Evolutionary conservation across 2,888 invertebrate species (phyloP), one percentile per base, ranked within the genome.

Genomic region (Iselma pallidipennis): DNA sequence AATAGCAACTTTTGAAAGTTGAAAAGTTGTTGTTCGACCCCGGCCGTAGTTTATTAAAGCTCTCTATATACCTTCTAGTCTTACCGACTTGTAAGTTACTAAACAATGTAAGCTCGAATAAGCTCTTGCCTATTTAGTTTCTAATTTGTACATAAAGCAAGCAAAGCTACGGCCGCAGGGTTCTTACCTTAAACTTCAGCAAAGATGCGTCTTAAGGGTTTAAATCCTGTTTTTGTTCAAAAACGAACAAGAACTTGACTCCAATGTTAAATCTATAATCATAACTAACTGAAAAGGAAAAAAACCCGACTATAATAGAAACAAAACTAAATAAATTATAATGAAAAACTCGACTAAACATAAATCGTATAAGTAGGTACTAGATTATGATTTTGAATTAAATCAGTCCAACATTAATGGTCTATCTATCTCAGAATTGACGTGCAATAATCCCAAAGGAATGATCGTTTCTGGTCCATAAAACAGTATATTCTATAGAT

Each of bases 91-190:
- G 76, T 73, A 76, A 76, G 76, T 78, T 78, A 67, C 69, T n/a
- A 69, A 74, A 74, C 72, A 73, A 63, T 66, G 63, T 74, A 76
- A 76, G 74, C 77, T 71, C 71, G 71, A 71, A 73, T 77, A 77
- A 77, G 77, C 76, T 75, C 37, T 37, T 37, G 68, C 71, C 69
- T 69, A 74, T 76, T 76, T 73, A 73, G 76, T 74, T 74, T 72
- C 72, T 75, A 76, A 77, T 74, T 76, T 75, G 68, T 68, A 71
- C 72, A 74, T 76, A 74, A 74, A 75, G 74, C 76, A 74, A 72
- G 73, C 71, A 74, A 74, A 74, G 74, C 74, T 69, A 61, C 66
- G 31, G 68, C 68, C 70, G 63, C 67, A 67, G 71, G 70, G 71
- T 73, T 74, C 74, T 72, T 72, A 69, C 68, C 53, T 45, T 60